Conservation (phyloP, 2,797 vertebrate genomes). For the Amniataba percoides region DNA sequence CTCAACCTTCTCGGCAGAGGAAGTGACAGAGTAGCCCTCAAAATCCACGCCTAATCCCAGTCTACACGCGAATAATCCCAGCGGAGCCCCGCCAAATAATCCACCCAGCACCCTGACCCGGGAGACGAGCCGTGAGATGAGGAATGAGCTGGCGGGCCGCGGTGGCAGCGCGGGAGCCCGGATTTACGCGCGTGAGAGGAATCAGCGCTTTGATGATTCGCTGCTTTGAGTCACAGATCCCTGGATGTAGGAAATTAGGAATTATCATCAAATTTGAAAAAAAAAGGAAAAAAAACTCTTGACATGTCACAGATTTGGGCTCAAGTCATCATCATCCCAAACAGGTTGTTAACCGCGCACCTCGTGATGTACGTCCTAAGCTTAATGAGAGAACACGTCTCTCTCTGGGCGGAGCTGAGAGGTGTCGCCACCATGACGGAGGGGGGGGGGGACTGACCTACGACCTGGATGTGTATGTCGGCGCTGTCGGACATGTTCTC, state of each 20-base stretch:
- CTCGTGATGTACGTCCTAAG: slow-evolving; percentile 45
- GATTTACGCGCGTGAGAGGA: slow-evolving; percentile 67
- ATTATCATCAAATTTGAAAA: slow-evolving; percentile 73
- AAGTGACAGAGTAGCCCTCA: slow-evolving; percentile 75
- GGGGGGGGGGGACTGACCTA: slow-evolving; percentile 88
- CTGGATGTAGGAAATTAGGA: slow-evolving; percentile 73
- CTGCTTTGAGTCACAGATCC: slow-evolving; percentile 66
- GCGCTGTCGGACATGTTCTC: slow-evolving; percentile 90
- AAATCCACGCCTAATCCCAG: slow-evolving; percentile 80
- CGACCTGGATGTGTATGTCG: slow-evolving; percentile 87
- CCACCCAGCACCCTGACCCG: slow-evolving; percentile 71
- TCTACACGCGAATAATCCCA: slow-evolving; percentile 79
- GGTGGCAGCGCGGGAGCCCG: slow-evolving; percentile 53
- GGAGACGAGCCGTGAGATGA: slow-evolving; percentile 48
- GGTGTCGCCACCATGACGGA: neutral
- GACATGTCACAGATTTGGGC: slow-evolving; percentile 70
- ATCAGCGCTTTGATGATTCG: slow-evolving; percentile 76
- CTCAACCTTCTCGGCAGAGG: slow-evolving; percentile 65
- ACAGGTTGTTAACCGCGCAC: slow-evolving; percentile 53
- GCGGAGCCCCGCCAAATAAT: slow-evolving; percentile 75
- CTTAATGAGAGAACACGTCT: slow-evolving; percentile 27
- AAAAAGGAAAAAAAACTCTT: slow-evolving; percentile 47
- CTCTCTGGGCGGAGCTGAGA: neutral
- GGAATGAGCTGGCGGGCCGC: slow-evolving; percentile 63
- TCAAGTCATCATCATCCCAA: slow-evolving; percentile 53